phyloP scores from a whole-genome alignment of 2,888 invertebrate species.

The Synanthedon andrenaeformis region DNA sequence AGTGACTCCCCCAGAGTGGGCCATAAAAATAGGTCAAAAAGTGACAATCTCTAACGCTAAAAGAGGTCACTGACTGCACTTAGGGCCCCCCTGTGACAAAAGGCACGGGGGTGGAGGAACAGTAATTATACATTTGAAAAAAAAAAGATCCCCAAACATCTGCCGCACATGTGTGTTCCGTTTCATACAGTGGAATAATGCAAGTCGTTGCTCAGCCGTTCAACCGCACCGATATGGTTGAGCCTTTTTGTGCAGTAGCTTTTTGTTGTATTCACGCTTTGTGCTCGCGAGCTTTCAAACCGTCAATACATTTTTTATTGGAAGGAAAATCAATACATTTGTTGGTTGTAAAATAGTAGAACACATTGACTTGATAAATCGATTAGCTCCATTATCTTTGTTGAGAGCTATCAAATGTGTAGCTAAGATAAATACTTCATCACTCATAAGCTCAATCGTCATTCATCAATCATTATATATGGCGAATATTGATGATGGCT shows the following conservation, averaged over 20 bases:
- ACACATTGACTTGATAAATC: too few relatives aligned
- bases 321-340: constrained; percentile 55
- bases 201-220: constrained; percentile 40
- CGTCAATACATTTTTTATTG: constrained; percentile 50
- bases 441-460: not conserved
- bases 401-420: constrained; percentile 2
- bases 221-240: constrained; percentile 44
- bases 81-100: constrained; percentile 15
- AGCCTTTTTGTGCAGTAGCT: constrained; percentile 53
- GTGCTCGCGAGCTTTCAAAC: constrained; percentile 53
- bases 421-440: not conserved
- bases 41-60: constrained; percentile 25
- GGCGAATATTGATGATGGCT: not conserved
- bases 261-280: constrained; percentile 62
- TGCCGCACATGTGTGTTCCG: constrained; percentile 62
- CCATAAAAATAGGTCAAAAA: constrained; percentile 46
- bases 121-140: constrained; percentile 60
- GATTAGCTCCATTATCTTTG: too few relatives aligned
- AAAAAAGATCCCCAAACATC: constrained; percentile 58
- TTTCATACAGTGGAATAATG: constrained; percentile 55
- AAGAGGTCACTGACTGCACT: constrained; percentile 63
- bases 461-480: not conserved
- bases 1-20: constrained; percentile 2
- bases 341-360: constrained; percentile 14
- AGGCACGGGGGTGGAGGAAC: constrained; percentile 24